Evolutionary conservation across 2,888 invertebrate species (phyloP).

Genomic region (Lamellibrachia satsuma): DNA sequence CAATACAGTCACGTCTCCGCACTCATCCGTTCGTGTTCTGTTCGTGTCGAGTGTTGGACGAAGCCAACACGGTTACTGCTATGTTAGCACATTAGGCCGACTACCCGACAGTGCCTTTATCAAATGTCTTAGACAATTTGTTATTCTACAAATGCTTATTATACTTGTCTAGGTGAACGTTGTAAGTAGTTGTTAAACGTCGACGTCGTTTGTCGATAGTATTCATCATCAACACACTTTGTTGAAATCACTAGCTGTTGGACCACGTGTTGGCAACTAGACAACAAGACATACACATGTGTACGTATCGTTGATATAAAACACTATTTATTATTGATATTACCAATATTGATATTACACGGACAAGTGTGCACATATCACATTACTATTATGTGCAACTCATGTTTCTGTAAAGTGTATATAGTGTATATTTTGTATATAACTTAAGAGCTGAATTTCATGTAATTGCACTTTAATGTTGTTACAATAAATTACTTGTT

Average conservation of each 20-base stretch:
- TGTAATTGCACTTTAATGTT: neutral
- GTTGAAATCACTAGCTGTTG: neutral
- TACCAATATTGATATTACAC: neutral
- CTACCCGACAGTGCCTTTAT: neutral
- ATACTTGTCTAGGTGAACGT: neutral
- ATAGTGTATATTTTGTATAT: conserved; percentile 13
- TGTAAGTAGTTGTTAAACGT: neutral
- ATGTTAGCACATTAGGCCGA: neutral
- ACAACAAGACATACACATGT: neutral
- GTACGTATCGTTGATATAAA: neutral
- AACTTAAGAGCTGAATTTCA: conserved; percentile 8
- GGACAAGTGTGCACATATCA: too few relatives aligned
- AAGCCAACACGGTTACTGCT: neutral
- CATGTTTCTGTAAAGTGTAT: neutral
- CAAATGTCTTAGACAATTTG: neutral
- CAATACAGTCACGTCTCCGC: neutral
- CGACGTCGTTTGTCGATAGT: neutral
- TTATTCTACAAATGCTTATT: neutral
- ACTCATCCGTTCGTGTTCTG: neutral
- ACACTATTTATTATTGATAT: neutral
- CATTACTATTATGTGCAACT: neutral
- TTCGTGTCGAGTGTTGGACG: neutral
- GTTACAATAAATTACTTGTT: conserved; percentile 13
- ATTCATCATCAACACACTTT: neutral
- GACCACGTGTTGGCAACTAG: neutral